These are phyloP conservation scores for Halcyon badia DNA, from an alignment of 2,797 vertebrate genomes.

Conservation along the genomic window DNA sequence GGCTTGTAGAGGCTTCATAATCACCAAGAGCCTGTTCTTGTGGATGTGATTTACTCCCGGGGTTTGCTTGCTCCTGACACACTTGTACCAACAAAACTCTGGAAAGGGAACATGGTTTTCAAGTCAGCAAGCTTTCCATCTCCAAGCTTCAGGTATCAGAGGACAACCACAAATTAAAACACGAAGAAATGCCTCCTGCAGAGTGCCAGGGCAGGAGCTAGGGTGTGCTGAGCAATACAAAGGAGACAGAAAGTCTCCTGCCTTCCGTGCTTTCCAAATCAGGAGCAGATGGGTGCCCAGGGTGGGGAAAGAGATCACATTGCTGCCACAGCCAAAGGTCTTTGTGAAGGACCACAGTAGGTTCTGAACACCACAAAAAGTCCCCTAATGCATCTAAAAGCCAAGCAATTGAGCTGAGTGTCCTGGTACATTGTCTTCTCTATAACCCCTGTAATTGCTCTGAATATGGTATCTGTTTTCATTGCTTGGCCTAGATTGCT, in stretches of 20 bases:
- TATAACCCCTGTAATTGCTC: background rate
- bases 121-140: background rate
- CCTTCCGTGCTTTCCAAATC: background rate
- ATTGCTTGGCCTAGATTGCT: constrained; percentile 24
- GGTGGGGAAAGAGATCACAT: background rate
- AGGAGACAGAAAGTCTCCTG: background rate
- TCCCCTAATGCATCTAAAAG: background rate
- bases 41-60: background rate
- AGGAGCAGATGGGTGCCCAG: background rate
- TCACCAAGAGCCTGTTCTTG: background rate
- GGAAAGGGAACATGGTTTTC: background rate
- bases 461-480: constrained; percentile 5
- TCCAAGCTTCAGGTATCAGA: background rate
- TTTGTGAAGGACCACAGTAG: background rate
- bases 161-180: background rate
- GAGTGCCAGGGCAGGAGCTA: background rate
- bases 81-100: background rate
- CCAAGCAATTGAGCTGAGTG: background rate
- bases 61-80: background rate
- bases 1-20: background rate
- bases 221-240: background rate
- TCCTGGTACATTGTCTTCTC: background rate
- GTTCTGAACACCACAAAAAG: background rate
- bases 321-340: rapidly evolving
- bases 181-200: background rate